Conservation (phyloP, 2,113 vertebrate genomes). For the Pygoscelis adeliae region DNA sequence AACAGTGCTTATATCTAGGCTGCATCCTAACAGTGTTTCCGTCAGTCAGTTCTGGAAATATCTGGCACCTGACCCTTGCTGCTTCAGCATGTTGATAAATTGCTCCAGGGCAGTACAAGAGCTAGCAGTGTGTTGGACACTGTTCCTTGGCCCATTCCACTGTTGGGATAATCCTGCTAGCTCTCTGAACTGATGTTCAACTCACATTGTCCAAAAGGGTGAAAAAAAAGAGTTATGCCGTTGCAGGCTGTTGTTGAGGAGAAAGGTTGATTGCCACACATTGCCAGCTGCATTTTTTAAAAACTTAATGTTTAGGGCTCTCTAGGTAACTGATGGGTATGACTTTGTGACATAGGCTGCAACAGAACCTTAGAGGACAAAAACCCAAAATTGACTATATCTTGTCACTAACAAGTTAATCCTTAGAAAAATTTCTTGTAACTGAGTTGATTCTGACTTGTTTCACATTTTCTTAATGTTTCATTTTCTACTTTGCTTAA, state of each 20-base stretch:
- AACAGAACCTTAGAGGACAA: neutral
- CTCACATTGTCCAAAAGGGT: rapidly evolving
- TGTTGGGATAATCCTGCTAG: neutral
- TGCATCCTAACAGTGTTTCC: neutral
- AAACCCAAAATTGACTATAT: neutral
- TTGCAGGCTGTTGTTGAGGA: neutral
- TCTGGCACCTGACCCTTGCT: neutral
- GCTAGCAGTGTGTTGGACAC: rapidly evolving
- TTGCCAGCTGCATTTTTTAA: neutral
- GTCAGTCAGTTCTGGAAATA: neutral
- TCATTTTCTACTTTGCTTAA: neutral
- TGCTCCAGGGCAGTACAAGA: neutral
- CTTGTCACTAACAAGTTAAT: neutral
- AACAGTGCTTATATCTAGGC: neutral
- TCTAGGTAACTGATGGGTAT: neutral
- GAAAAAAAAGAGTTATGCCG: neutral
- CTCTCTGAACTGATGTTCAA: neutral
- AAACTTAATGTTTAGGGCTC: neutral
- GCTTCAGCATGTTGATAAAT: neutral
- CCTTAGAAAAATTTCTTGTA: neutral
- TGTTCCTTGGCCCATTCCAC: neutral
- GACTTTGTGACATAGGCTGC: neutral
- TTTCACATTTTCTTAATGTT: neutral
- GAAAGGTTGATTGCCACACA: neutral
- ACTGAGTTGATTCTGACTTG: neutral